phyloP scores from a whole-genome alignment of 1,140 invertebrate genomes.

The Mamestra configurata region DNA sequence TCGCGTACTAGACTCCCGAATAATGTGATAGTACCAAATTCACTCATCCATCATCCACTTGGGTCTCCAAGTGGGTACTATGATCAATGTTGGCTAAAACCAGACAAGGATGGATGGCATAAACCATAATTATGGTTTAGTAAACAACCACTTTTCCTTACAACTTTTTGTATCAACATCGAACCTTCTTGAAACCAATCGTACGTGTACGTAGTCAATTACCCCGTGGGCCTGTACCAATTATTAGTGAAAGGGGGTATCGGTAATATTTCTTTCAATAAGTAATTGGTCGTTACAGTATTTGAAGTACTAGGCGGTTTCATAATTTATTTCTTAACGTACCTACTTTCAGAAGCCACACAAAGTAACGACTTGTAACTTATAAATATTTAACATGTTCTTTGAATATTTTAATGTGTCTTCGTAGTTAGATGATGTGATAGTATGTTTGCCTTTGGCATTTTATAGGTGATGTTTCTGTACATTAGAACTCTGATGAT shows the following conservation, averaged over 20 bases:
- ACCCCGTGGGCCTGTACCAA: background rate
- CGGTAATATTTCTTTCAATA: conserved; percentile 29
- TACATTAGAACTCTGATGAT: background rate
- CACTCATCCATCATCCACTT: conserved; percentile 62
- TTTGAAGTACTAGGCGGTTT: background rate
- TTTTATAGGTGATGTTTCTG: background rate
- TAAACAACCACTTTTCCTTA: conserved; percentile 28
- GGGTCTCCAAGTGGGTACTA: conserved; percentile 55
- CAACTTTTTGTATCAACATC: conserved; percentile 23
- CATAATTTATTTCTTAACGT: background rate
- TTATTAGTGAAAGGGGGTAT: conserved; percentile 25
- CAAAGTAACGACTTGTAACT: conserved; percentile 6
- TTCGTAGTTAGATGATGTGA: background rate
- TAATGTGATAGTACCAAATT: conserved; percentile 32
- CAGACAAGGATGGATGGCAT: conserved; percentile 68
- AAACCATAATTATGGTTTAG: conserved; percentile 57
- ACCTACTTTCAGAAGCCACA: background rate
- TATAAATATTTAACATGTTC: conserved; percentile 23
- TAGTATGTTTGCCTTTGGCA: background rate
- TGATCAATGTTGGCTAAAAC: conserved; percentile 66
- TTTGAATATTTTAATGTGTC: background rate
- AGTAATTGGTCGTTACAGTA: conserved; percentile 16
- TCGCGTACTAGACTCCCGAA: conserved; percentile 4
- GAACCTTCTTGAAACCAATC: conserved; percentile 7
- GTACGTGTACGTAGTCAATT: conserved; percentile 25